Conservation (phyloP, 2,113 vertebrate species). For the Oenanthe oenanthe region DNA sequence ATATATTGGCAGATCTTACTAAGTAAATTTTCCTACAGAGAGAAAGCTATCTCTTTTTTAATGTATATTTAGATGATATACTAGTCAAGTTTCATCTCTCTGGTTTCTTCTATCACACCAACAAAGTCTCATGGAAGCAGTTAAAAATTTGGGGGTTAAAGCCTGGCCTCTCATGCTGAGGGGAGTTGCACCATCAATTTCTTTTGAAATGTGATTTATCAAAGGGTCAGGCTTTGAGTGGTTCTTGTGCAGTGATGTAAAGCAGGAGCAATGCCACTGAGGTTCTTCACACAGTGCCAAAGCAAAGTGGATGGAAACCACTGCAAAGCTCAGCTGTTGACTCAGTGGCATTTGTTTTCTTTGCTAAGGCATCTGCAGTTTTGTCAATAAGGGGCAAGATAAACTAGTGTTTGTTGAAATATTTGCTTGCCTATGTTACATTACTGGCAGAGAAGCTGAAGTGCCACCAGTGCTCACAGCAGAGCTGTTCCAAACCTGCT, state of each 20-base stretch:
- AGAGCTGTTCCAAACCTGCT: not conserved
- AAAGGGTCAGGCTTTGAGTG: not conserved
- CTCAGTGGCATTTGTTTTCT: not conserved
- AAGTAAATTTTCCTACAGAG: not conserved
- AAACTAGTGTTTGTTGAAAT: constrained; percentile 4
- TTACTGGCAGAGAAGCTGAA: not conserved
- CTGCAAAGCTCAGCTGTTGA: not conserved
- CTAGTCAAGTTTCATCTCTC: not conserved
- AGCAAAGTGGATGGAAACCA: not conserved
- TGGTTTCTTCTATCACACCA: not conserved
- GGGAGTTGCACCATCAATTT: not conserved
- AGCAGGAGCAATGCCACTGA: not conserved
- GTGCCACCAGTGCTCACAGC: not conserved
- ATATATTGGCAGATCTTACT: not conserved
- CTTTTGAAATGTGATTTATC: not conserved
- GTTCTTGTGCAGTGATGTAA: not conserved
- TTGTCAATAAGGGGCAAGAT: not conserved
- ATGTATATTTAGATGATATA: not conserved
- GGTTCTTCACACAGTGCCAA: not conserved
- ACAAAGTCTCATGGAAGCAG: not conserved
- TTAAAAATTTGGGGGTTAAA: not conserved
- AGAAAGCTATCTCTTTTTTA: not conserved
- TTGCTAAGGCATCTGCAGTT: not conserved
- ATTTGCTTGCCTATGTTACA: not conserved
- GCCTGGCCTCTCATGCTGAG: not conserved